These are phyloP conservation scores for Xyrauchen texanus DNA, from an alignment of 2,113 vertebrate species.

Conservation along the genomic window DNA sequence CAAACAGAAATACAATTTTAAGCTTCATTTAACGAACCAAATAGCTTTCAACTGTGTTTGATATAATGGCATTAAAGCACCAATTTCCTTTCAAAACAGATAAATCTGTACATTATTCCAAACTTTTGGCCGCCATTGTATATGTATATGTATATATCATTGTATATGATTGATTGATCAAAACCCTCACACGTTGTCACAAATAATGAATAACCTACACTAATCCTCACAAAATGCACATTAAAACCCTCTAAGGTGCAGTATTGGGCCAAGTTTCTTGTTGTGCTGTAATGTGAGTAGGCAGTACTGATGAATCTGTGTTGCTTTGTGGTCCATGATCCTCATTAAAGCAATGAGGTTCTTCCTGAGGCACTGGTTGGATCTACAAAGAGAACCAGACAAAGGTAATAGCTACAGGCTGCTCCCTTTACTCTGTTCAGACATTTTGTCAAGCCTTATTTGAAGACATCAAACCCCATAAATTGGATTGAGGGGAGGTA, in stretches of 20 bases:
- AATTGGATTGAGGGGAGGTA: slow-evolving; percentile 53
- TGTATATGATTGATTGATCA: neutral
- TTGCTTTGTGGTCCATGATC: slow-evolving; percentile 23
- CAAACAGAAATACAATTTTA: too few species aligned
- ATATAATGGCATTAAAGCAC: too few species aligned
- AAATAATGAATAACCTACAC: too few species aligned
- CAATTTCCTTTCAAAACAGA: too few species aligned
- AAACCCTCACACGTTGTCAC: neutral
- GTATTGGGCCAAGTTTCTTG: neutral
- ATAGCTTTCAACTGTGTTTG: too few species aligned
- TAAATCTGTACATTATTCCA: too few species aligned
- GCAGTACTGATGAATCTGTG: slow-evolving; percentile 1
- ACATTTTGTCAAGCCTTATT: slow-evolving; percentile 56
- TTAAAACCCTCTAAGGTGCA: neutral
- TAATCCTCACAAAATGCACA: neutral
- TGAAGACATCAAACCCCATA: slow-evolving; percentile 53
- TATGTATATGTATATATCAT: too few species aligned
- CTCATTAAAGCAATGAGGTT: slow-evolving; percentile 36
- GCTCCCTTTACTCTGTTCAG: slow-evolving; percentile 37
- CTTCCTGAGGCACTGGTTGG: slow-evolving; percentile 30
- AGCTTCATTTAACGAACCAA: too few species aligned
- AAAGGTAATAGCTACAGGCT: slow-evolving; percentile 52
- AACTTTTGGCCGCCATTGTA: too few species aligned
- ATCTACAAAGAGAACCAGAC: slow-evolving; percentile 33
- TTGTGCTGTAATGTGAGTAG: slow-evolving; percentile 9